Evolutionary conservation across 1,140 invertebrate species (phyloP).

Genomic region (Phortica variegata): DNA sequence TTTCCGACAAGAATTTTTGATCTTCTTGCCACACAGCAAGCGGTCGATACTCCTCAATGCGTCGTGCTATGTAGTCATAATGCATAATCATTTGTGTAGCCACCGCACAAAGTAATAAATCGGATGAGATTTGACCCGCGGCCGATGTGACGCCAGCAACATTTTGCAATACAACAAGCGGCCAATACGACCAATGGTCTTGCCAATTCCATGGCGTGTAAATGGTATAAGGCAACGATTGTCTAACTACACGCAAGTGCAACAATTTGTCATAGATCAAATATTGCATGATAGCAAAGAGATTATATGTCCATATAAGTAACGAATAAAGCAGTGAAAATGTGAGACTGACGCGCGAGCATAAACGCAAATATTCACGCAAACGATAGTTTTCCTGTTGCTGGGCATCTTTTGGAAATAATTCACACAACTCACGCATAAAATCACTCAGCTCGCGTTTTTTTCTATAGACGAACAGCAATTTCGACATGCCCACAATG

Average conservation of each 20-base stretch:
- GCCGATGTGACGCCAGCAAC: constrained; percentile 41
- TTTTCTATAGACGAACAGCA: constrained; percentile 35
- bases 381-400: constrained; percentile 25
- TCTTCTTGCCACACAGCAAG: constrained; percentile 16
- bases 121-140: constrained; percentile 40
- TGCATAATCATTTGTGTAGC: constrained; percentile 45
- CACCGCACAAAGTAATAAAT: constrained; percentile 36
- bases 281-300: constrained; percentile 35
- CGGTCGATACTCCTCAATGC: constrained; percentile 23
- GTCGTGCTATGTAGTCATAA: constrained; percentile 28
- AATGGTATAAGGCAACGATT: constrained; percentile 31
- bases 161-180: constrained; percentile 22
- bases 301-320: constrained; percentile 47
- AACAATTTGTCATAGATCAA: constrained; percentile 35
- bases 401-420: constrained; percentile 24
- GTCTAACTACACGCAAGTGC: constrained; percentile 15
- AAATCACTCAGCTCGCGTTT: constrained; percentile 24
- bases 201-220: constrained; percentile 35
- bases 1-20: constrained; percentile 7
- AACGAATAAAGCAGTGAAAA: constrained; percentile 37
- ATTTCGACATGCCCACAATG: constrained; percentile 33
- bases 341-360: constrained; percentile 24
- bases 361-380: constrained; percentile 23
- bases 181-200: constrained; percentile 30
- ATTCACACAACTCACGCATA: constrained; percentile 23